Conservation (phyloP, 2,113 vertebrate genomes). For the Vimba vimba region DNA sequence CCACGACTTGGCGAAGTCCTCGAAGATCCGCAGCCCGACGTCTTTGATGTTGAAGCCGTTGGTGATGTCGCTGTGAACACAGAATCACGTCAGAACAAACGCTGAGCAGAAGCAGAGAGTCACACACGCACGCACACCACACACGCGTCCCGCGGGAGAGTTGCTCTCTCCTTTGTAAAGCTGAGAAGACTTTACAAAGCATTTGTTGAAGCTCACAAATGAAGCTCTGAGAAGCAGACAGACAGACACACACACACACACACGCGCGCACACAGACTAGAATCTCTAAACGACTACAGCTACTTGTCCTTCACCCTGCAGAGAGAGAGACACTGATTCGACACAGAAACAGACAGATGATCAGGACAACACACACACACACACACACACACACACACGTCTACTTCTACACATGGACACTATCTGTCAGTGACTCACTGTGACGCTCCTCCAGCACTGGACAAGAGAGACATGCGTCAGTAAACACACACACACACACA, state of each 20-base stretch:
- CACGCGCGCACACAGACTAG: not conserved
- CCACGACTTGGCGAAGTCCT: slow-evolving; percentile 87
- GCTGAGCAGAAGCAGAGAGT: no score
- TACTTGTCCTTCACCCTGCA: slow-evolving; percentile 1
- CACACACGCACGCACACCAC: no score
- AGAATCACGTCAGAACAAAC: no score
- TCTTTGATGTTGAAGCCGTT: slow-evolving; percentile 77
- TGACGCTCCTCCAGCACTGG: no score
- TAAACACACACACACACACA: no score
- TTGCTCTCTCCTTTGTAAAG: slow-evolving; percentile 2
- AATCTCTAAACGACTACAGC: not conserved
- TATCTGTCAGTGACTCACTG: no score
- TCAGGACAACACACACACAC: no score
- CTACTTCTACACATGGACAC: no score
- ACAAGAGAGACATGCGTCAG: no score
- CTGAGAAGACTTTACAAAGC: not conserved
- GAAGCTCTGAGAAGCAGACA: not conserved
- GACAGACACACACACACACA: no score
- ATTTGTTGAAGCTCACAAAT: slow-evolving; percentile 21
- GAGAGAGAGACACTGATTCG: not conserved
- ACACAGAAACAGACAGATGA: no score
- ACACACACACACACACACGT: not conserved
- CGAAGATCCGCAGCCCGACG: slow-evolving; percentile 83
- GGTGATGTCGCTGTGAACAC: slow-evolving; percentile 61
- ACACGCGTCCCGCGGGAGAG: no score